Base-by-base conservation (phyloP, 2,797 vertebrate genomes). In the Ctenochaetus hawaiiensis region DNA sequence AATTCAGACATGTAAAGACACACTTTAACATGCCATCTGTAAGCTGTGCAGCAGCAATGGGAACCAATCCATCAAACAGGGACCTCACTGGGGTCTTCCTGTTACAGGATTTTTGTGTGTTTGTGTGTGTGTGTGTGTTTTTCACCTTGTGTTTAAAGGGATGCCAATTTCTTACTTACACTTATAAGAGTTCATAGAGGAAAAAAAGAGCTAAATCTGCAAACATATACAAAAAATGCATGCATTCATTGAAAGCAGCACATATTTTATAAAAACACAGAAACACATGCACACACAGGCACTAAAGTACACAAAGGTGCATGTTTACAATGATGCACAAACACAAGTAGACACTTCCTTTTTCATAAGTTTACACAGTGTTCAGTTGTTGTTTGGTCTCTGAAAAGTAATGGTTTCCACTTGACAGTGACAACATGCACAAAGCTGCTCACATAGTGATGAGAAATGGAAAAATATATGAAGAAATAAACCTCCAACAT, bases 41-140 rank as follows among this genome's bases (percentile, higher is more conserved):
- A 89, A 89, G 87, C 89, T 87, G 60, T 75, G 81, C 76, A 79
- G 78, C 81, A 86, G 84, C 87, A 92, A 93, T 94, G 86, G 93
- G 92, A 95, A 95, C 91, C 84, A 75, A 87, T 95, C 91, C 85
- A 86, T 95, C 93, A 95, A 88, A 89, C 41, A 18, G 9, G 17
- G 68, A 85, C 81, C 80, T 74, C 87, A 72, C n/a, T 62, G 48
- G 49, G 67, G 57, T 75, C 76, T 90, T 90, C 86, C 90, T 93
- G 82, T 81, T 75, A 44, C 67, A 67, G 63, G 10, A 67, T 61
- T 78, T 62, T 66, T 79, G 64, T 78, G 56, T 37, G 39, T 4
- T 4, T 39, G 39, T 39, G 39, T 39, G 39, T 39, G 39, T 39
- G 39, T 39, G 39, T 39, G 39, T 39, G 3, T 26, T 26, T 26